Percentiles rank a stretch among this genome's conserved stretches.
Conservation (phyloP, 2,797 vertebrate genomes). For the Ficedula albicollis region DNA sequence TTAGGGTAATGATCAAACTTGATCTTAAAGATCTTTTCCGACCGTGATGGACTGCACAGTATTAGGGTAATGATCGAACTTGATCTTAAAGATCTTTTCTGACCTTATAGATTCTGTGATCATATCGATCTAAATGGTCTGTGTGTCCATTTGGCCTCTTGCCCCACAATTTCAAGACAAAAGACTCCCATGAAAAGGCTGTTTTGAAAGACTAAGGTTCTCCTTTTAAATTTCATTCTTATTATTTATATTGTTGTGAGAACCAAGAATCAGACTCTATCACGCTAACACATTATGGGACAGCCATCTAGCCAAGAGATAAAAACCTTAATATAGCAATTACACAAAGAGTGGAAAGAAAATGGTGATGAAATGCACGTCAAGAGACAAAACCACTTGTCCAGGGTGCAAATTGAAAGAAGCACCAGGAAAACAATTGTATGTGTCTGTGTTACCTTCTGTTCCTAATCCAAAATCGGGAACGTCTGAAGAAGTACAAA, state of each 20-base stretch:
- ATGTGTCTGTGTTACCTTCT: not conserved
- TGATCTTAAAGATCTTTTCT: not conserved
- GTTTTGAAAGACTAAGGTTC: not conserved
- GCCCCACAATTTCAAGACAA: not conserved
- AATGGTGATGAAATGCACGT: not conserved
- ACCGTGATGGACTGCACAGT: not conserved
- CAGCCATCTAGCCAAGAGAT: not conserved
- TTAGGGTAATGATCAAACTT: too few relatives aligned
- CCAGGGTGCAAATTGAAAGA: not conserved
- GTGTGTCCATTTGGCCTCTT: not conserved
- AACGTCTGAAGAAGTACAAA: not conserved
- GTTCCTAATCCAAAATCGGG: not conserved
- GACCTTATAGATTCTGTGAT: not conserved
- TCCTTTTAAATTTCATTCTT: not conserved
- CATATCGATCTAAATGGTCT: not conserved
- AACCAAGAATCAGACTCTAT: not conserved
- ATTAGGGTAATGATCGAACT: not conserved
- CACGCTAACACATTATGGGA: not conserved
- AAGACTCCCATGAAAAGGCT: not conserved
- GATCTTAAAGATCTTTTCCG: too few relatives aligned
- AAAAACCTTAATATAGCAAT: not conserved
- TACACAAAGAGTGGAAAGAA: not conserved
- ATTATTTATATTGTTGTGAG: not conserved
- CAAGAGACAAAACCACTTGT: not conserved
- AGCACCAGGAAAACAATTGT: not conserved